Evolutionary conservation across 2,888 invertebrate genomes (phyloP).

Genomic region (Boloria selene): DNA sequence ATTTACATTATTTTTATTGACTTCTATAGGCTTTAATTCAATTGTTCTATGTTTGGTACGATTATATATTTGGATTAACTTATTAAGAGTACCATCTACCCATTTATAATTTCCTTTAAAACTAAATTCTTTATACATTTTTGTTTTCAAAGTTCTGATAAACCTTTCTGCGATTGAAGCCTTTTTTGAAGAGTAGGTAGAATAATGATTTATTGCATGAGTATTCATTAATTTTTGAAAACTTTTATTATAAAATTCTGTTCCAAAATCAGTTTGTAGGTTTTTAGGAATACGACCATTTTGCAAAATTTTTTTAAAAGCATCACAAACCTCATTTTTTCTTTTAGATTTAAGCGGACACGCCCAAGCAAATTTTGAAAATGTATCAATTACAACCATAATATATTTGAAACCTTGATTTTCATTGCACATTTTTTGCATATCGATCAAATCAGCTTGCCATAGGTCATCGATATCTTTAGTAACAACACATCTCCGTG

Average conservation of each 20-base stretch:
- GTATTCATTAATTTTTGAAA: slow-evolving; percentile 15
- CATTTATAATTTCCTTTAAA: too few relatives aligned
- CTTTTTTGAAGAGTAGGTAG: slow-evolving; percentile 36
- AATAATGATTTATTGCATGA: slow-evolving; percentile 31
- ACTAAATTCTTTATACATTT: slow-evolving; percentile 21
- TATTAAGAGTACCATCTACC: slow-evolving; percentile 25
- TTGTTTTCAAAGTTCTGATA: slow-evolving; percentile 38
- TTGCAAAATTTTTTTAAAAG: slow-evolving; percentile 16
- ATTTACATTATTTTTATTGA: slow-evolving; percentile 20
- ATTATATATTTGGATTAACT: slow-evolving; percentile 29
- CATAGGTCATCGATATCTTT: slow-evolving; percentile 59
- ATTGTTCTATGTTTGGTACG: slow-evolving; percentile 25
- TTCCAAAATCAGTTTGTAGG: slow-evolving; percentile 41
- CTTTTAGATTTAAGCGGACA: slow-evolving; percentile 46
- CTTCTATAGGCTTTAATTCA: slow-evolving; percentile 2
- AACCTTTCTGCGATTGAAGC: slow-evolving; percentile 37
- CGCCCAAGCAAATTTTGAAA: slow-evolving; percentile 60
- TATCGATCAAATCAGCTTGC: slow-evolving; percentile 62
- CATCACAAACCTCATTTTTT: too few relatives aligned
- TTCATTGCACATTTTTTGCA: slow-evolving; percentile 32
- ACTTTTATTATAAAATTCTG: slow-evolving; percentile 36
- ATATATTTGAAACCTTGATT: slow-evolving; percentile 32
- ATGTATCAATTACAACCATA: slow-evolving; percentile 53
- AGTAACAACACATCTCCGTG: slow-evolving; percentile 49
- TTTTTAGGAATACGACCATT: slow-evolving; percentile 29